phyloP scores from a whole-genome alignment of 2,888 invertebrate species.

The Platypus cylindrus region DNA sequence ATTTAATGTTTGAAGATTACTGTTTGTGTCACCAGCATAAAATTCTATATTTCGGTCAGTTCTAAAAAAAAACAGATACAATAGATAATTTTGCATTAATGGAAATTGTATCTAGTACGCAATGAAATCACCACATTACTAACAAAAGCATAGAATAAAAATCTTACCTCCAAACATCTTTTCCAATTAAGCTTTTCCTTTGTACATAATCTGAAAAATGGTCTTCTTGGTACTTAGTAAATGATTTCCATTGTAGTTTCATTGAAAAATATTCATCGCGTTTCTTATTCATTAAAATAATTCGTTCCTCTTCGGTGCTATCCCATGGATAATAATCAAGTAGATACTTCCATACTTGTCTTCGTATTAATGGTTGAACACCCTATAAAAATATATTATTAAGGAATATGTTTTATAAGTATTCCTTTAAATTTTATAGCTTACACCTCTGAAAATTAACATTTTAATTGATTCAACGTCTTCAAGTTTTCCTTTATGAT shows the following conservation, averaged over 20 bases:
- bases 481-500: slow-evolving; percentile 65
- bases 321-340: slow-evolving; percentile 81
- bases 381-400: slow-evolving; percentile 50
- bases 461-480: slow-evolving; percentile 69
- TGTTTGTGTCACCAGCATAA: slow-evolving; percentile 88
- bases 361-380: slow-evolving; percentile 58
- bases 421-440: slow-evolving; percentile 26
- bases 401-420: too few relatives aligned
- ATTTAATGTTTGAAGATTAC: slow-evolving; percentile 69
- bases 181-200: slow-evolving; percentile 87
- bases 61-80: slow-evolving; percentile 7
- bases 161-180: slow-evolving; percentile 76
- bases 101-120: too few relatives aligned
- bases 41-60: slow-evolving; percentile 86
- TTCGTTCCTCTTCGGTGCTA: slow-evolving; percentile 59
- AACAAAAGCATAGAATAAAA: too few relatives aligned
- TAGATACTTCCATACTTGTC: slow-evolving; percentile 90
- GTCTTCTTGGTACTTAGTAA: slow-evolving; percentile 75
- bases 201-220: slow-evolving; percentile 82
- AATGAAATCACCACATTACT: too few relatives aligned
- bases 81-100: too few relatives aligned
- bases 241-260: slow-evolving; percentile 94
- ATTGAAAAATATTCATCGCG: slow-evolving; percentile 83
- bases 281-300: slow-evolving; percentile 54
- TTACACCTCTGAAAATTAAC: slow-evolving; percentile 83